Percentiles rank a stretch among this genome's conserved stretches.
phyloP scores from a whole-genome alignment of 1,140 invertebrate species.

The Drosophila prosaltans region DNA sequence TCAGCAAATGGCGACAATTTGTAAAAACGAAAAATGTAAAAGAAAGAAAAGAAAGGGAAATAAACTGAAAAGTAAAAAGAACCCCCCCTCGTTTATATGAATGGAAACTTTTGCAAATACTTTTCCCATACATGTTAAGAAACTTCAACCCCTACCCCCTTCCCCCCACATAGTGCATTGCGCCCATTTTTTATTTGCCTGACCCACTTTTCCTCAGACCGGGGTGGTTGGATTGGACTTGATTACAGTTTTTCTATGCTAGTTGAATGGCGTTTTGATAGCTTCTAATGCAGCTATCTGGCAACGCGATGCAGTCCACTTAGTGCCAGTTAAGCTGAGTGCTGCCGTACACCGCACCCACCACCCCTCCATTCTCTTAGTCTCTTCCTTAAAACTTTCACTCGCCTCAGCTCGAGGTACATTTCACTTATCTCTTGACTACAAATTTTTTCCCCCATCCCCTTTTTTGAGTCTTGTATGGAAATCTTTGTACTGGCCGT shows the following conservation, averaged over 20 bases:
- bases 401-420: slow-evolving; percentile 47
- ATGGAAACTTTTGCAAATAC: slow-evolving; percentile 56
- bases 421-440: slow-evolving; percentile 50
- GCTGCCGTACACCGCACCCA: neutral
- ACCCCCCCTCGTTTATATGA: slow-evolving; percentile 19
- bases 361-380: neutral
- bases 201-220: slow-evolving; percentile 58
- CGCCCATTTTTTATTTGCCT: slow-evolving; percentile 51
- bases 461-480: slow-evolving; percentile 31
- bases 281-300: slow-evolving; percentile 76
- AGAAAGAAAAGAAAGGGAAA: neutral
- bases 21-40: slow-evolving; percentile 49
- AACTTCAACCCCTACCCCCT: neutral
- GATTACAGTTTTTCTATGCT: slow-evolving; percentile 65
- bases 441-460: slow-evolving; percentile 22
- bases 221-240: slow-evolving; percentile 49
- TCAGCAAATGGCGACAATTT: slow-evolving; percentile 76
- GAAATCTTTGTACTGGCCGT: slow-evolving; percentile 54
- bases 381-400: slow-evolving; percentile 46
- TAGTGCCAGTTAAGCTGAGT: slow-evolving; percentile 63
- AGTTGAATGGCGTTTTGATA: slow-evolving; percentile 75
- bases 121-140: slow-evolving; percentile 41
- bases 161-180: neutral
- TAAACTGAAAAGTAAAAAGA: neutral
- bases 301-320: slow-evolving; percentile 75